Percentiles rank a stretch among this genome's conserved stretches.
Conservation (phyloP, 2,113 vertebrate species). For the Macrotus californicus region DNA sequence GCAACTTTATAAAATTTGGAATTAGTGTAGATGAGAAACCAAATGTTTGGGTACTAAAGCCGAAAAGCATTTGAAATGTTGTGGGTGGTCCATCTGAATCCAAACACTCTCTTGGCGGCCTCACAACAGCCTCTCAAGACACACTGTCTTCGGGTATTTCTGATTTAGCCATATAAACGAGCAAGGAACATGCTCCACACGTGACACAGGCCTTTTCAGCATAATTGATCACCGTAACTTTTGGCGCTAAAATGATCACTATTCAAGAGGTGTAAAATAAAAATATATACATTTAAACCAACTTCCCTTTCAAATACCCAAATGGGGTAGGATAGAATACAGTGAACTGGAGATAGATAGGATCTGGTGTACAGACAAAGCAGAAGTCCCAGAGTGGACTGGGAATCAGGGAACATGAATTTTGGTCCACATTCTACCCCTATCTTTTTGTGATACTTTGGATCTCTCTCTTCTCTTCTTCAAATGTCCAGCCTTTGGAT, state of each 20-base stretch:
- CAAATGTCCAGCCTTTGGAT: not conserved
- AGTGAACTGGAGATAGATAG: not conserved
- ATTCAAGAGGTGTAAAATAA: not conserved
- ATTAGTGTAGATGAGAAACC: constrained; percentile 47
- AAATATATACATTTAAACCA: not conserved
- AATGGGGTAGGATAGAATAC: not conserved
- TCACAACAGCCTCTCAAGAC: not conserved
- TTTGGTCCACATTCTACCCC: not conserved
- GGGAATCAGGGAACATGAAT: not conserved
- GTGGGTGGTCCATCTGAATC: constrained; percentile 19
- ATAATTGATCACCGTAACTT: not conserved
- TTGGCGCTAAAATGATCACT: not conserved
- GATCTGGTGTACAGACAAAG: not conserved
- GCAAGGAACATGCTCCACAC: not conserved
- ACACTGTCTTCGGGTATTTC: not conserved
- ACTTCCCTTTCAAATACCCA: not conserved
- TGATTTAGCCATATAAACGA: not conserved
- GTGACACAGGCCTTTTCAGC: not conserved
- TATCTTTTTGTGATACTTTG: not conserved
- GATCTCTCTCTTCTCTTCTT: not conserved
- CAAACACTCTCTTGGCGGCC: constrained; percentile 45
- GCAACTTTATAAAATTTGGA: constrained; percentile 59
- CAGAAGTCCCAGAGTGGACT: not conserved
- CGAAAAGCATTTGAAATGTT: constrained; percentile 46
- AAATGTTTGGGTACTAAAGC: constrained; percentile 56